These are phyloP conservation scores for Venusia cambrica DNA, from an alignment of 2,888 invertebrate species.

Conservation along the genomic window DNA sequence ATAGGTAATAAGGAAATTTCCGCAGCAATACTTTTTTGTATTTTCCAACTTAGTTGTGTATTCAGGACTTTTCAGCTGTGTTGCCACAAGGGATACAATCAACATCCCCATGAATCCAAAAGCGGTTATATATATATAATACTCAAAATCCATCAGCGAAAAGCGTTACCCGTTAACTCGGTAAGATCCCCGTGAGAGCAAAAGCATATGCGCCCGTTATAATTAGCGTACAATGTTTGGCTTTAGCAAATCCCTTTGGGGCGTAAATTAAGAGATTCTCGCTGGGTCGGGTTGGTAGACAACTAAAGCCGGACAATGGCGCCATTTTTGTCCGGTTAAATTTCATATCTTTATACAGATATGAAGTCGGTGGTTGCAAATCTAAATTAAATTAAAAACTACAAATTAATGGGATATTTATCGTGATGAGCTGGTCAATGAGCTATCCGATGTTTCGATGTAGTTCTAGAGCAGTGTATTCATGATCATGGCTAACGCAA, in stretches of 20 bases:
- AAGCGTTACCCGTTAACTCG: constrained; percentile 59
- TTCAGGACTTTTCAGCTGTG: constrained; percentile 3
- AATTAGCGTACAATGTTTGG: constrained; percentile 81
- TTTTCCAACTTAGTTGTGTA: not conserved
- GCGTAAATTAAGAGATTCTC: constrained; percentile 79
- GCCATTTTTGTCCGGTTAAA: constrained; percentile 2
- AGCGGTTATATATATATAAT: constrained; percentile 5
- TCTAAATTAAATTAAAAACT: too few relatives aligned
- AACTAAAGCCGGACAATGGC: not conserved
- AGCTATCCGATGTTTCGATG: too few relatives aligned
- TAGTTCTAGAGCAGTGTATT: too few relatives aligned
- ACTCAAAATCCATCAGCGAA: constrained; percentile 26
- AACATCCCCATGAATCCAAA: constrained; percentile 2
- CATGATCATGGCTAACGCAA: too few relatives aligned
- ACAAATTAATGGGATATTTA: too few relatives aligned
- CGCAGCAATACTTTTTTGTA: not conserved
- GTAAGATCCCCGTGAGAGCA: constrained; percentile 70
- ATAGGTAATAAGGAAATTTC: too few relatives aligned
- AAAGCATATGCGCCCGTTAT: constrained; percentile 75
- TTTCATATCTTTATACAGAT: too few relatives aligned
- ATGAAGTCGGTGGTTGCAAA: too few relatives aligned
- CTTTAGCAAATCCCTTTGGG: constrained; percentile 79
- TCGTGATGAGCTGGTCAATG: too few relatives aligned
- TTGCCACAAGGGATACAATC: constrained; percentile 7
- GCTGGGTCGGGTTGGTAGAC: constrained; percentile 32